Percentiles rank a stretch among this genome's conserved stretches.
Evolutionary conservation across 2,113 vertebrate genomes (phyloP).

Genomic region (Rhynchomys soricoides): DNA sequence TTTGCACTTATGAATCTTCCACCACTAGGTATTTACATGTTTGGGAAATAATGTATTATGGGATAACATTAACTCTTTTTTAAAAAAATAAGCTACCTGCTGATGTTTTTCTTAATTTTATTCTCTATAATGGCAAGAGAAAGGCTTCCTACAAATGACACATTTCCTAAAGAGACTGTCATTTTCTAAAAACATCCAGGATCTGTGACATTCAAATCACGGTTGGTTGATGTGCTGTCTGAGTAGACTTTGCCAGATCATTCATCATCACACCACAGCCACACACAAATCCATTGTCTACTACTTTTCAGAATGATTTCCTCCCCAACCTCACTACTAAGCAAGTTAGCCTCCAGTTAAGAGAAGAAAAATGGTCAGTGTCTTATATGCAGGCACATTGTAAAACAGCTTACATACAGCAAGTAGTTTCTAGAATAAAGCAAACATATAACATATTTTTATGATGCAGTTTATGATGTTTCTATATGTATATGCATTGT

Average conservation of each 20-base stretch:
- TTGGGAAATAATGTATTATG: background rate
- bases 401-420: background rate
- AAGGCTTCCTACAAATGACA: background rate
- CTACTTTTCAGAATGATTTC: background rate
- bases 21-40: fast-evolving
- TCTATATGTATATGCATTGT: background rate
- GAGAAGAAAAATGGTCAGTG: background rate
- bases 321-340: background rate
- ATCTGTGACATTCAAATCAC: background rate
- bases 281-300: background rate
- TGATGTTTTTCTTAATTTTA: background rate
- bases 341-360: background rate
- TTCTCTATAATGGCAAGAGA: background rate
- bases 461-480: background rate
- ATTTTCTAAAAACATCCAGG: background rate
- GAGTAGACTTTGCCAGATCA: background rate
- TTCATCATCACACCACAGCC: background rate
- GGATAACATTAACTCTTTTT: background rate
- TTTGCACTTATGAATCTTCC: background rate
- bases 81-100: background rate
- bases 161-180: background rate
- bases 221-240: no score
- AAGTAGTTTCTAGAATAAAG: background rate
- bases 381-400: background rate
- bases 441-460: background rate